These are phyloP conservation scores for Sminthurinus aureus DNA, from an alignment of 2,888 invertebrate genomes.

Conservation along the genomic window DNA sequence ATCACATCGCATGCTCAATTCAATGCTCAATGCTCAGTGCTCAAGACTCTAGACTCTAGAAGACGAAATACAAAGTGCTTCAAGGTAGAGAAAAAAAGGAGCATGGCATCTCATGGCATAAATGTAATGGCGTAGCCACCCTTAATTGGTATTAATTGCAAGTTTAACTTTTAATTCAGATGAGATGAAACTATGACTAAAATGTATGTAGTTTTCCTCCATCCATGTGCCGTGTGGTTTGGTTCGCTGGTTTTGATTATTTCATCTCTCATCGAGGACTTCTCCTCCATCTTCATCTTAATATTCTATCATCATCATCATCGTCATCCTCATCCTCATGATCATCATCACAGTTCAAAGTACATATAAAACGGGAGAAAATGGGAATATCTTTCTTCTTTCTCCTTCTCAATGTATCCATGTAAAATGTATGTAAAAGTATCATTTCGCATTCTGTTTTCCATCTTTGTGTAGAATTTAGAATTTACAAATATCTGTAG, in stretches of 20 bases:
- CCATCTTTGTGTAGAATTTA: too few relatives aligned
- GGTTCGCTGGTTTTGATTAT: background rate
- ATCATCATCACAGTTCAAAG: background rate
- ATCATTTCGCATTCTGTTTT: too few relatives aligned
- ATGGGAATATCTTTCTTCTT: background rate
- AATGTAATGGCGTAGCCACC: slow-evolving; percentile 4
- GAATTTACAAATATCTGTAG: too few relatives aligned
- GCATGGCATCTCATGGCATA: too few relatives aligned
- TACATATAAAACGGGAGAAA: too few relatives aligned
- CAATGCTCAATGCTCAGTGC: background rate
- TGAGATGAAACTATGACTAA: slow-evolving; percentile 37
- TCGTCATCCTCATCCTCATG: background rate
- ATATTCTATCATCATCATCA: background rate
- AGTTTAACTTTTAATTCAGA: slow-evolving; percentile 51
- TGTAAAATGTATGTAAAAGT: too few relatives aligned
- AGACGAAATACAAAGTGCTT: background rate
- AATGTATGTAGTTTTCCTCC: slow-evolving; percentile 4
- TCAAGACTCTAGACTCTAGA: background rate
- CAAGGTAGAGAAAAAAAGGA: slow-evolving; percentile 24
- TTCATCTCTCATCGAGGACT: background rate
- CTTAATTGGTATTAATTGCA: slow-evolving; percentile 53
- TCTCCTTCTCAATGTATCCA: background rate
- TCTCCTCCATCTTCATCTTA: background rate
- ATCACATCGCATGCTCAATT: background rate
- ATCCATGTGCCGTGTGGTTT: background rate